Evolutionary conservation across 2,888 invertebrate species (phyloP).

Genomic region (Synanthedon andrenaeformis): DNA sequence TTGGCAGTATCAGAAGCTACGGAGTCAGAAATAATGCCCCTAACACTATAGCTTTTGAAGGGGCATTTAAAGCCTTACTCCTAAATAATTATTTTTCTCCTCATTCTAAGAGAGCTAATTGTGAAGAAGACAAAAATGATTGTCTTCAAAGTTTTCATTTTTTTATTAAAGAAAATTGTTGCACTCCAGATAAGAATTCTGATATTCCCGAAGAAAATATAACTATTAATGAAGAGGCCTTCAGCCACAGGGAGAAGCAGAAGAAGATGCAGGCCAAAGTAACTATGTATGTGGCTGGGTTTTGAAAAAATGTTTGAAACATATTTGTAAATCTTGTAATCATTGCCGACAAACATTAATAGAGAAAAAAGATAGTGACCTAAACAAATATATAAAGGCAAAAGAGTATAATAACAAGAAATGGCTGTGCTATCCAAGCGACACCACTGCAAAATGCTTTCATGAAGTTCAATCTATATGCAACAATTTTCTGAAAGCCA

Average conservation of each 20-base stretch:
- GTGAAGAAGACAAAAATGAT: background rate
- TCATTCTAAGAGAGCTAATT: background rate
- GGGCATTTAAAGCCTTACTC: background rate
- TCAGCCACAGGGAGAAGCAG: background rate
- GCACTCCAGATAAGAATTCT: background rate
- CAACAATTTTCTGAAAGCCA: background rate
- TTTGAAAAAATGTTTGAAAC: background rate
- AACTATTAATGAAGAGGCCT: background rate
- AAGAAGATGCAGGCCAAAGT: background rate
- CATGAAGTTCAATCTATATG: background rate
- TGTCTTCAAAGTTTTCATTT: too few species aligned
- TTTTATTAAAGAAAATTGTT: background rate
- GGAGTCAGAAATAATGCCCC: background rate
- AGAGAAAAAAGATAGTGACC: background rate
- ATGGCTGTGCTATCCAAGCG: background rate
- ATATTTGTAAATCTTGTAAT: background rate
- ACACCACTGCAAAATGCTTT: background rate
- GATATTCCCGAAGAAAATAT: background rate
- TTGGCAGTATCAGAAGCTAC: background rate
- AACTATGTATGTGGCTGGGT: background rate
- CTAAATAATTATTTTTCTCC: background rate
- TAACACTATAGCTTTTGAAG: background rate
- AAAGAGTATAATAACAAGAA: background rate
- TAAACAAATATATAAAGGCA: background rate
- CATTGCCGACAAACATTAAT: background rate